Percentiles rank a stretch among this genome's conserved stretches.
phyloP scores from a whole-genome alignment of 2,113 vertebrate species.

The Galbula dea region DNA sequence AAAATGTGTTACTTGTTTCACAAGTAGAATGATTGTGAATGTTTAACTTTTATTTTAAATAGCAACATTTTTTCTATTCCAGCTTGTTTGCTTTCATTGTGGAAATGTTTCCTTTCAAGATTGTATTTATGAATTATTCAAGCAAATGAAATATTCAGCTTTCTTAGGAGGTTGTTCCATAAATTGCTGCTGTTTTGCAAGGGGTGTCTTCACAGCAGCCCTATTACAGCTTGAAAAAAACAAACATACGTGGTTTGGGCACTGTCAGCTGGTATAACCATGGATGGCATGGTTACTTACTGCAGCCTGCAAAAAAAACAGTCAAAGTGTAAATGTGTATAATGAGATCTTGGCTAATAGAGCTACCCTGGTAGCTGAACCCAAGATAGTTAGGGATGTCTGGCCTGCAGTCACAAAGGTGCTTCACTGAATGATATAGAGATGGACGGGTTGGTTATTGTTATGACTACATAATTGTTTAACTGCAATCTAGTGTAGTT shows the following conservation, averaged over 20 bases:
- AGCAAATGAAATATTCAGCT: conserved; percentile 19
- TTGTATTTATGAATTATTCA: conserved; percentile 22
- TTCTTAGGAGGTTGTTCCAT: not conserved
- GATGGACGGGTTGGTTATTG: not conserved
- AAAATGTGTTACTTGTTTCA: not conserved
- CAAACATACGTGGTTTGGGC: not conserved
- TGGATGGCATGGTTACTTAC: not conserved
- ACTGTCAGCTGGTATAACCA: not conserved
- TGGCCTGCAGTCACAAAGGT: not conserved
- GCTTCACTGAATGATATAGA: not conserved
- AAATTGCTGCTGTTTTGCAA: not conserved
- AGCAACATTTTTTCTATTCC: not conserved
- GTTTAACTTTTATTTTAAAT: not conserved
- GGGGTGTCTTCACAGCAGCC: not conserved
- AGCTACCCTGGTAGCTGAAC: not conserved
- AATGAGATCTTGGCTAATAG: not conserved
- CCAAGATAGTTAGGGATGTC: not conserved
- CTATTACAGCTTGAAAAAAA: not conserved
- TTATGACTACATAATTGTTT: not conserved
- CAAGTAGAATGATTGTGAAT: not conserved
- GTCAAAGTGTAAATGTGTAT: not conserved
- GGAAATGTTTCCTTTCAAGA: not conserved
- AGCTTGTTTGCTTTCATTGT: not conserved
- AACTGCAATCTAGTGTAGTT: not conserved
- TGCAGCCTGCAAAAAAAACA: not conserved